These are phyloP conservation scores for Antrozous pallidus DNA, from an alignment of 2,797 vertebrate genomes.

Conservation along the genomic window DNA sequence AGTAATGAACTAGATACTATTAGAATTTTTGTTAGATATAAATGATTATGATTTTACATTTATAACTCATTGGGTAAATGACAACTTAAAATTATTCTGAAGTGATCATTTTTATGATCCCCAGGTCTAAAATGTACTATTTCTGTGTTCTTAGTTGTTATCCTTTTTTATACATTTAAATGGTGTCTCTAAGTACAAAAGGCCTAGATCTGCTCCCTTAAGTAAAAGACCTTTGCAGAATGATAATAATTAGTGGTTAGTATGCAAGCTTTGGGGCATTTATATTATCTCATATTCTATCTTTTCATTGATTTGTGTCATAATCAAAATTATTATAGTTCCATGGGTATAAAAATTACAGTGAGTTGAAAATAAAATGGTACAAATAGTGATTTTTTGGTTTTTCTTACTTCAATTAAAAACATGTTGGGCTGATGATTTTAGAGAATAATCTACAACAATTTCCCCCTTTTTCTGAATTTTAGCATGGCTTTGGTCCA, in stretches of 20 bases:
- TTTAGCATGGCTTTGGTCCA: background rate
- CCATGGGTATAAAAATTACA: background rate
- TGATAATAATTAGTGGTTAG: background rate
- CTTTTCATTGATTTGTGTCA: background rate
- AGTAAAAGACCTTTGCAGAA: background rate
- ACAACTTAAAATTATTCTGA: background rate
- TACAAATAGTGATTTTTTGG: background rate
- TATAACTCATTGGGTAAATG: background rate
- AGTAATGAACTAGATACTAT: background rate
- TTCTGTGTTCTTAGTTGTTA: background rate
- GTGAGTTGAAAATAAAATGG: background rate
- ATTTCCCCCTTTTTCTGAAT: background rate
- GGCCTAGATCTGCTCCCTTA: background rate
- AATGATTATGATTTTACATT: background rate
- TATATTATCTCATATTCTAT: background rate
- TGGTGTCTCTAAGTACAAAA: background rate
- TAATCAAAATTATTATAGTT: background rate
- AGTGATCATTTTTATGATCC: background rate
- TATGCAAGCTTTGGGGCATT: background rate
- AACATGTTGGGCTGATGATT: background rate
- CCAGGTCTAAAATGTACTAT: background rate
- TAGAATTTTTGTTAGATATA: background rate
- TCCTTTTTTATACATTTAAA: background rate
- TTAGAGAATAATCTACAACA: background rate
- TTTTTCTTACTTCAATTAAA: background rate